phyloP scores from a whole-genome alignment of 2,797 vertebrate genomes.

The Thunnus albacares region DNA sequence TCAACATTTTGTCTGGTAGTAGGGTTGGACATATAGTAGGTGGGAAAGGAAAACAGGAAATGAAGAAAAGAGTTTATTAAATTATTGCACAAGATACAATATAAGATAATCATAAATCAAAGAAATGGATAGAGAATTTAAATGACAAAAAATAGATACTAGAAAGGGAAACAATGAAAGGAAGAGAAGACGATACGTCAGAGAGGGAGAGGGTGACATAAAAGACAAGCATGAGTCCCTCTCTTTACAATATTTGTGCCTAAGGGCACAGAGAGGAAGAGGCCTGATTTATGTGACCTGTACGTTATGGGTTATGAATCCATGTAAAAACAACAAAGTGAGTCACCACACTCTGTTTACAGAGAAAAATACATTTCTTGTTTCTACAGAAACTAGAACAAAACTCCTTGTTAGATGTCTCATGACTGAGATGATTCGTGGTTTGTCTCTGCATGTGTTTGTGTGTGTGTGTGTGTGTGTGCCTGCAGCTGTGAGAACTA shows the following conservation, averaged over 20 bases:
- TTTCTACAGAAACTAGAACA: background rate
- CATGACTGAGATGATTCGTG: too few species aligned
- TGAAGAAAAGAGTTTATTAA: background rate
- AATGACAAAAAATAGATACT: background rate
- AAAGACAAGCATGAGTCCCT: background rate
- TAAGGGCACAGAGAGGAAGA: background rate
- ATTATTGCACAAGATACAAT: background rate
- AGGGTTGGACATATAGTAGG: background rate
- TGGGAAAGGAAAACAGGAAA: background rate
- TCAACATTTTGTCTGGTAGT: conserved; percentile 2
- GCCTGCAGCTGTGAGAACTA: too few species aligned
- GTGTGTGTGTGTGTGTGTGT: too few species aligned
- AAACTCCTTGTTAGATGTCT: background rate
- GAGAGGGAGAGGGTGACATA: background rate
- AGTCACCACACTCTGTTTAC: conserved; percentile 4
- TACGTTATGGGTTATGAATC: background rate
- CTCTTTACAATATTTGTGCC: background rate
- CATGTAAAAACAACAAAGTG: background rate
- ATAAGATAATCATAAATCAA: background rate
- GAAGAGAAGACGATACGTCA: background rate
- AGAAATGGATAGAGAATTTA: background rate
- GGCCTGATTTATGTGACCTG: background rate
- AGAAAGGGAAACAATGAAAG: background rate
- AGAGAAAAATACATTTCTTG: background rate
- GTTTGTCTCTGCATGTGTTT: too few species aligned